Evolutionary conservation across 2,113 vertebrate genomes (phyloP).

Genomic region (Anoplopoma fimbria): DNA sequence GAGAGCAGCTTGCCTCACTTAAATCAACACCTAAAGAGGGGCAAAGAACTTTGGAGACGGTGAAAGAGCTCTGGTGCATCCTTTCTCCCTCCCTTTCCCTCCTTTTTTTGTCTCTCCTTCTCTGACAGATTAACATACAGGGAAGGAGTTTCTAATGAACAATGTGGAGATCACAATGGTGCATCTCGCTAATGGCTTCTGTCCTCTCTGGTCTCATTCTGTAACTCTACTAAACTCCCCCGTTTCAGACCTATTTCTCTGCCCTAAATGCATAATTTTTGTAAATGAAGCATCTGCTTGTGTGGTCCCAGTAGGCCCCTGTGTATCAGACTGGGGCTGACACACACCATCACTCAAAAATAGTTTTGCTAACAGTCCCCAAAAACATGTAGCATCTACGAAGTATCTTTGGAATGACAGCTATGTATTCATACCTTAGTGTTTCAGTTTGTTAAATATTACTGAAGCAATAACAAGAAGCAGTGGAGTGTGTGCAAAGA

Average conservation of each 20-base stretch:
- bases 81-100: neutral
- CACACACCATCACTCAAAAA: constrained; percentile 54
- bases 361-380: constrained; percentile 38
- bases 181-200: constrained; percentile 40
- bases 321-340: constrained; percentile 45
- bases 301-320: constrained; percentile 68
- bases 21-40: constrained; percentile 51
- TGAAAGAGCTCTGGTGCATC: constrained; percentile 6
- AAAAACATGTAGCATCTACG: constrained; percentile 32
- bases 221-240: constrained; percentile 56
- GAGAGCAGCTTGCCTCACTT: too few species aligned
- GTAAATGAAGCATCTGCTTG: constrained; percentile 78
- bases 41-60: constrained; percentile 18
- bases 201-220: constrained; percentile 65
- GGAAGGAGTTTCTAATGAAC: constrained; percentile 32
- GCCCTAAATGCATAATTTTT: constrained; percentile 79
- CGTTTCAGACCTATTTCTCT: constrained; percentile 76
- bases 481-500: neutral
- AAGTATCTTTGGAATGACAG: neutral
- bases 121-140: constrained; percentile 19
- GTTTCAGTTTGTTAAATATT: constrained; percentile 9
- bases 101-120: neutral
- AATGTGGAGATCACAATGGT: constrained; percentile 19
- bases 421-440: neutral
- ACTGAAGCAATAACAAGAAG: neutral